Conservation (phyloP, 2,113 vertebrate genomes). For the Fukomys damarensis region DNA sequence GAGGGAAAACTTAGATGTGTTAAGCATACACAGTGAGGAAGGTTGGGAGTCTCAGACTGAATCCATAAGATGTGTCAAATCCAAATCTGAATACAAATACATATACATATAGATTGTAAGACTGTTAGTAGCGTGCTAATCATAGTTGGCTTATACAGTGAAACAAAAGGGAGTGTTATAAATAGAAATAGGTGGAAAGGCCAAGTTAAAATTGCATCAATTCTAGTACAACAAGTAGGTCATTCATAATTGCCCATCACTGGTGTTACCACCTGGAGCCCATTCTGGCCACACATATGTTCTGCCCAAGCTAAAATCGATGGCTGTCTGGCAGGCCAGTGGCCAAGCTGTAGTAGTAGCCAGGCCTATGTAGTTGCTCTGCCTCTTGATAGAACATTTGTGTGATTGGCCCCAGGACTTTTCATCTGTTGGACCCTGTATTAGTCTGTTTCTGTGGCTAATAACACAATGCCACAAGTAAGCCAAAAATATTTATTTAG, state of each 20-base stretch:
- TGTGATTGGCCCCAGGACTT: neutral
- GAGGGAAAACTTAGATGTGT: slow-evolving; percentile 30
- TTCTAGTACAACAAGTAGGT: neutral
- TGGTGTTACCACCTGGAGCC: neutral
- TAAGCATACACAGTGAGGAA: slow-evolving; percentile 18
- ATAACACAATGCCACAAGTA: neutral
- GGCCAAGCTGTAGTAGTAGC: neutral
- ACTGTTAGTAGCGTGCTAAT: neutral
- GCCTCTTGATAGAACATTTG: neutral
- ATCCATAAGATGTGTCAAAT: neutral
- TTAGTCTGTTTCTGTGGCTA: neutral
- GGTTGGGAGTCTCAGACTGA: neutral
- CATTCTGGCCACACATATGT: neutral
- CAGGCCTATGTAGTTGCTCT: fast-evolving
- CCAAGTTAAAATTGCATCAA: neutral
- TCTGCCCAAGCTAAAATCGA: neutral
- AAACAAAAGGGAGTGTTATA: neutral
- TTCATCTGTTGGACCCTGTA: neutral
- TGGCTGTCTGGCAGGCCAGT: neutral
- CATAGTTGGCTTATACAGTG: neutral
- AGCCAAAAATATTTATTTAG: neutral
- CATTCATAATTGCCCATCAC: neutral
- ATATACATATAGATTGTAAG: neutral
- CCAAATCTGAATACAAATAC: neutral
- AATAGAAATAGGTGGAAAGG: neutral